Evolutionary conservation across 1,140 invertebrate genomes (phyloP).

Genomic region (Drosophila albomicans): DNA sequence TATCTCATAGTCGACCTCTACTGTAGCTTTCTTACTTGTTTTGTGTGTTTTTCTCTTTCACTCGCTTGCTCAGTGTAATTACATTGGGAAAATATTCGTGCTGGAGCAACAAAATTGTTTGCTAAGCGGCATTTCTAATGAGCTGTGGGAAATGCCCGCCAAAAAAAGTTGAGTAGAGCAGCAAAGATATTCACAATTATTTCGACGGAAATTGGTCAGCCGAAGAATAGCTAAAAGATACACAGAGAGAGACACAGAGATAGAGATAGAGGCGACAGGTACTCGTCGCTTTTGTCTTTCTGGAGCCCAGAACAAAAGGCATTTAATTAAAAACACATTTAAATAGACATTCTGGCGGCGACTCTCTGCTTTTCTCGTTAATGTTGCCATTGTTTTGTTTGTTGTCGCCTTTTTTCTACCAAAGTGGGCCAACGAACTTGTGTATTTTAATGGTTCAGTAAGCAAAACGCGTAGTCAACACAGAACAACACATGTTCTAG

Average conservation of each 20-base stretch:
- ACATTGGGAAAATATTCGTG: slow-evolving; percentile 31
- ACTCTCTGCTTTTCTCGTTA: background rate
- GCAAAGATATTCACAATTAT: slow-evolving; percentile 13
- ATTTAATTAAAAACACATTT: slow-evolving; percentile 80
- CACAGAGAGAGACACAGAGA: background rate
- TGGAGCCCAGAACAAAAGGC: slow-evolving; percentile 60
- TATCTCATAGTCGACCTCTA: no score
- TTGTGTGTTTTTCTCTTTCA: background rate
- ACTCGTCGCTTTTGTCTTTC: slow-evolving; percentile 54
- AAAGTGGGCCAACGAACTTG: slow-evolving; percentile 70
- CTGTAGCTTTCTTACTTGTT: no score
- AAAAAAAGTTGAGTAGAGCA: slow-evolving; percentile 31
- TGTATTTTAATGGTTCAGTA: slow-evolving; percentile 58
- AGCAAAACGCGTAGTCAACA: slow-evolving; percentile 10
- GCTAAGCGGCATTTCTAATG: slow-evolving; percentile 43
- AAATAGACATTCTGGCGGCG: slow-evolving; percentile 52
- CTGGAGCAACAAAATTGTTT: slow-evolving; percentile 1
- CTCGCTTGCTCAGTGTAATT: slow-evolving; percentile 29
- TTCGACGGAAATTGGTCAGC: slow-evolving; percentile 35
- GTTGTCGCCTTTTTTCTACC: slow-evolving; percentile 27
- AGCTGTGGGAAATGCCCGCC: slow-evolving; percentile 56
- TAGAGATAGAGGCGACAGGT: slow-evolving; percentile 10
- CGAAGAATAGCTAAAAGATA: slow-evolving; percentile 13
- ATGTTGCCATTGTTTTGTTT: slow-evolving; percentile 22
- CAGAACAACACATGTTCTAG: slow-evolving; percentile 18